A percentile compares a stretch with the other conserved stretches of the same genome.
These are phyloP conservation scores for Labeo catla DNA, from an alignment of 2,113 vertebrate species.

Conservation along the genomic window DNA sequence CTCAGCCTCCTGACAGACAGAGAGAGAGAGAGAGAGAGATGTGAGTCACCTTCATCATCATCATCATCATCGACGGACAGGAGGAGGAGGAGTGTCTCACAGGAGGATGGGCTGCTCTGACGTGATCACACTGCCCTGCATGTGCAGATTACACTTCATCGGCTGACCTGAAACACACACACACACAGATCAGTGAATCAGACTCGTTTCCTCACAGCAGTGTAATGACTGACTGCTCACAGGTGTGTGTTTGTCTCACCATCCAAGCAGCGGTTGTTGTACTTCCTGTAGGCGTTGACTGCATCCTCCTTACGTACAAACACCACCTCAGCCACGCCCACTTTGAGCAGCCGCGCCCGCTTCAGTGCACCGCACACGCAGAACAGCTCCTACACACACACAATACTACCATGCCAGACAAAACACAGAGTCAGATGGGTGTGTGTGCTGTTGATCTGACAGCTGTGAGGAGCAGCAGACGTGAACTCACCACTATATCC, in stretches of 20 bases:
- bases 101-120: conserved; percentile 97
- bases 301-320: conserved; percentile 98
- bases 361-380: conserved; percentile 97
- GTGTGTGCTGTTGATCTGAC: background rate
- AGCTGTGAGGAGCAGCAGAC: background rate
- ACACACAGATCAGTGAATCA: background rate
- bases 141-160: conserved; percentile 98
- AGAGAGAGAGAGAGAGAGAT: background rate
- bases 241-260: conserved; percentile 75
- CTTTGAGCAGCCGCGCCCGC: conserved; percentile 88
- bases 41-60: background rate
- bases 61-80: no score
- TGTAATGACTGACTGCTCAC: no score
- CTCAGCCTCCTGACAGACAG: conserved; percentile 78
- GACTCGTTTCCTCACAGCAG: no score
- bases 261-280: conserved; percentile 97
- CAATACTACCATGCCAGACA: no score
- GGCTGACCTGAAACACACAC: conserved; percentile 83
- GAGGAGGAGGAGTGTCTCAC: conserved; percentile 75
- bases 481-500: conserved; percentile 93
- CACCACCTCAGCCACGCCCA: conserved; percentile 96
- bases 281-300: conserved; percentile 95
- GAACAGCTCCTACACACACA: conserved; percentile 86
- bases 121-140: conserved; percentile 96
- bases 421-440: background rate